Percentiles rank a stretch among this genome's conserved stretches.
These are phyloP conservation scores for Caenorhabditis drosophilae DNA, from an alignment of 2,888 invertebrate genomes.

Conservation along the genomic window DNA sequence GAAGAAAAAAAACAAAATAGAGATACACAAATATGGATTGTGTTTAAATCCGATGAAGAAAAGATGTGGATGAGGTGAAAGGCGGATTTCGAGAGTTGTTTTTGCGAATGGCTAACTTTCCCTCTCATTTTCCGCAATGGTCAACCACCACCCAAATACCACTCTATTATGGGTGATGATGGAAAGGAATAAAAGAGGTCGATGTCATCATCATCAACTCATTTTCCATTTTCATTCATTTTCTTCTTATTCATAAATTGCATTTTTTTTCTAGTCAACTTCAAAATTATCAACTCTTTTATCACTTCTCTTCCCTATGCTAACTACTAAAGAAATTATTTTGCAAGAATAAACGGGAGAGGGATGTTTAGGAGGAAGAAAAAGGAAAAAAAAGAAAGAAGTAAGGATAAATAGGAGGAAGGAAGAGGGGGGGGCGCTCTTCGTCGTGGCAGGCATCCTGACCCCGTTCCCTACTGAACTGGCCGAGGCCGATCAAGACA, in stretches of 20 bases:
- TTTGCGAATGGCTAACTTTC: constrained; percentile 5
- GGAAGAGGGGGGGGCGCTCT: no score
- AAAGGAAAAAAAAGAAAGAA: neutral
- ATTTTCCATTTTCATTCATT: constrained; percentile 9
- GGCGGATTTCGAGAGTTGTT: constrained; percentile 43
- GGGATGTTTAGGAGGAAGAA: neutral
- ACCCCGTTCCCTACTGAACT: constrained; percentile 41
- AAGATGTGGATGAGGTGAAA: constrained; percentile 10
- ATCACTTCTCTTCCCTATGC: no score
- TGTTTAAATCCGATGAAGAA: neutral
- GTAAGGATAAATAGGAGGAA: no score
- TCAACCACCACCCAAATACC: neutral
- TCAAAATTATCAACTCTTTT: neutral
- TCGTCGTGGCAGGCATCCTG: constrained; percentile 42
- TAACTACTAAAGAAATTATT: no score
- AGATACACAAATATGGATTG: constrained; percentile 18
- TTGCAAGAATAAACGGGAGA: neutral
- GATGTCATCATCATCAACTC: constrained; percentile 12
- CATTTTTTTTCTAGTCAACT: constrained; percentile 20
- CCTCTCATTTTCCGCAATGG: neutral
- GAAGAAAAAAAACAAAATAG: no score
- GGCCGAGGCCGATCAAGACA: constrained; percentile 1
- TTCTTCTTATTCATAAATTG: constrained; percentile 19
- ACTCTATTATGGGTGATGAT: neutral
- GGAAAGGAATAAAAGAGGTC: constrained; percentile 6